phyloP scores from a whole-genome alignment of 2,113 vertebrate species.

The Orcinus orca region DNA sequence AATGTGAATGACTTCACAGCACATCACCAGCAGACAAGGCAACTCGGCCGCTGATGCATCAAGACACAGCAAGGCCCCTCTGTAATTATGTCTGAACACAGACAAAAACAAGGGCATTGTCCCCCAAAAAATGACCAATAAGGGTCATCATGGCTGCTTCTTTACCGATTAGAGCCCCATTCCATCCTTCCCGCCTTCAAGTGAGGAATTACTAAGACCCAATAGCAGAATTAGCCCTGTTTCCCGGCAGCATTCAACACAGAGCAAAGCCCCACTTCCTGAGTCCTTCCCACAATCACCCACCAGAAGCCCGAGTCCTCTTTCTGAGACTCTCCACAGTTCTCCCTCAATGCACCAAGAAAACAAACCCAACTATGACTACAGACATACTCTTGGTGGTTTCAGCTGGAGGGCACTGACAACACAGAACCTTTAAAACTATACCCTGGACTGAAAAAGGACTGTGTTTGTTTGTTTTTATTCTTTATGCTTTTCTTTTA shows the following conservation, averaged over 20 bases:
- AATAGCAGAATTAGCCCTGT: not conserved
- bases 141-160: not conserved
- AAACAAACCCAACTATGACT: not conserved
- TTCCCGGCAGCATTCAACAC: not conserved
- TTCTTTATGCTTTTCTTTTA: not conserved
- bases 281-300: not conserved
- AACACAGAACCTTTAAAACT: not conserved
- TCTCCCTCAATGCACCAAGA: not conserved
- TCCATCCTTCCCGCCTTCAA: not conserved
- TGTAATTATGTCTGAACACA: not conserved
- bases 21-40: not conserved
- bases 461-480: not conserved
- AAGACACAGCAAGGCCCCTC: not conserved
- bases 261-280: not conserved
- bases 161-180: not conserved
- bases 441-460: not conserved
- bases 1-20: not conserved
- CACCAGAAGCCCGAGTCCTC: not conserved
- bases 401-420: not conserved
- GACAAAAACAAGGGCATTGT: not conserved
- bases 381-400: not conserved
- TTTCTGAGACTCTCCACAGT: not conserved
- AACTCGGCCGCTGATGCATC: fast-evolving
- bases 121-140: not conserved
- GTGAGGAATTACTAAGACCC: not conserved